phyloP scores from a whole-genome alignment of 2,113 vertebrate genomes.

The Spheniscus mendiculus region DNA sequence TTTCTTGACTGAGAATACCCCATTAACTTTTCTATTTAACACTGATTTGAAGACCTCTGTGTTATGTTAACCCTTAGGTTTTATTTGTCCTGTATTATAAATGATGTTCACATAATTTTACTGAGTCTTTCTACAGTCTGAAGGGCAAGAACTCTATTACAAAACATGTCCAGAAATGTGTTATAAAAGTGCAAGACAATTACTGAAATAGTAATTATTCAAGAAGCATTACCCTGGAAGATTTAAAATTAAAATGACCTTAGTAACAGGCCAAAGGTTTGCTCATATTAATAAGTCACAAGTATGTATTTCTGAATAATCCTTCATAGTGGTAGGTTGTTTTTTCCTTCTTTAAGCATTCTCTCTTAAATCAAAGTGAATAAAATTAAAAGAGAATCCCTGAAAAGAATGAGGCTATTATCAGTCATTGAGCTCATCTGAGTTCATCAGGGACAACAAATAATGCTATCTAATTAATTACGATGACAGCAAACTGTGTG shows the following conservation, averaged over 20 bases:
- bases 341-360: neutral
- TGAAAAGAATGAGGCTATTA: constrained; percentile 72
- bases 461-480: constrained; percentile 85
- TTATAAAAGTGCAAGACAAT: constrained; percentile 20
- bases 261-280: neutral
- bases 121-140: neutral
- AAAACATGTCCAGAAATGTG: constrained; percentile 19
- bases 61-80: neutral
- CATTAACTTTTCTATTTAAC: neutral
- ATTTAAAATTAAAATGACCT: constrained; percentile 51
- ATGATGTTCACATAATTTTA: neutral
- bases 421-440: constrained; percentile 70
- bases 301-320: neutral
- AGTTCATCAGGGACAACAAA: constrained; percentile 78
- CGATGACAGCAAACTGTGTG: constrained; percentile 78
- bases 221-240: constrained; percentile 8
- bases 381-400: constrained; percentile 53
- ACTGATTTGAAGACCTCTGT: neutral
- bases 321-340: neutral
- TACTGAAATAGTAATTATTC: constrained; percentile 37
- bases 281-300: neutral
- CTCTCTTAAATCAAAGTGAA: constrained; percentile 25
- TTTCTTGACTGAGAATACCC: neutral
- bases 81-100: neutral
- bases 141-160: constrained; percentile 30